A percentile compares a stretch with the other conserved stretches of the same genome.
phyloP scores from a whole-genome alignment of 2,797 vertebrate genomes.

The Anniella stebbinsi region DNA sequence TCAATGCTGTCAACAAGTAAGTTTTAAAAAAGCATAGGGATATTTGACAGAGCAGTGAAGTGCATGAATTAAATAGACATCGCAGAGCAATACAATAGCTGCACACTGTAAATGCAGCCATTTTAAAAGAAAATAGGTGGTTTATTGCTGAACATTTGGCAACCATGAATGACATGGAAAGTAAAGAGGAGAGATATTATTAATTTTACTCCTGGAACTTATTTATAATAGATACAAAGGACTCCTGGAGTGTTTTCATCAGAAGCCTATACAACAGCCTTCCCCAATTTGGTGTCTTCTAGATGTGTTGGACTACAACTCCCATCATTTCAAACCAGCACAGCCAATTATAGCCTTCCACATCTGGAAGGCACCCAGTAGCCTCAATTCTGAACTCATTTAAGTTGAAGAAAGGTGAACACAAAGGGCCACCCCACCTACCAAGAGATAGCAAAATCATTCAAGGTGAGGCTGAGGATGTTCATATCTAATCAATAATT shows the following conservation, averaged over 20 bases:
- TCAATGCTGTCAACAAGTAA: constrained; percentile 3
- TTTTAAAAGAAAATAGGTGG: not conserved
- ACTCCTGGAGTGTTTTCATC: not conserved
- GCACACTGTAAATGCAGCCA: too few relatives aligned
- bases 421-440: not conserved
- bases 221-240: not conserved
- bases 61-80: not conserved
- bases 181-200: not conserved
- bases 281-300: not conserved
- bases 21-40: not conserved
- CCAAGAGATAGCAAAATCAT: not conserved
- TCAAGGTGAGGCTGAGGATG: not conserved
- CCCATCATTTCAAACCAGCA: not conserved
- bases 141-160: not conserved
- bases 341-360: not conserved
- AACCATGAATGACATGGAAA: not conserved
- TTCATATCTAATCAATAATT: not conserved
- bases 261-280: not conserved
- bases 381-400: too few relatives aligned
- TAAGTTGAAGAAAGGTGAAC: not conserved
- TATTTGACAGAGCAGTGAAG: constrained; percentile 34
- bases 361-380: not conserved
- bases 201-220: not conserved
- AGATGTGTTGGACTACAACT: not conserved
- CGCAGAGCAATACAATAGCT: not conserved